phyloP scores from a whole-genome alignment of 2,113 vertebrate genomes.

The Marcusenius ussheri region DNA sequence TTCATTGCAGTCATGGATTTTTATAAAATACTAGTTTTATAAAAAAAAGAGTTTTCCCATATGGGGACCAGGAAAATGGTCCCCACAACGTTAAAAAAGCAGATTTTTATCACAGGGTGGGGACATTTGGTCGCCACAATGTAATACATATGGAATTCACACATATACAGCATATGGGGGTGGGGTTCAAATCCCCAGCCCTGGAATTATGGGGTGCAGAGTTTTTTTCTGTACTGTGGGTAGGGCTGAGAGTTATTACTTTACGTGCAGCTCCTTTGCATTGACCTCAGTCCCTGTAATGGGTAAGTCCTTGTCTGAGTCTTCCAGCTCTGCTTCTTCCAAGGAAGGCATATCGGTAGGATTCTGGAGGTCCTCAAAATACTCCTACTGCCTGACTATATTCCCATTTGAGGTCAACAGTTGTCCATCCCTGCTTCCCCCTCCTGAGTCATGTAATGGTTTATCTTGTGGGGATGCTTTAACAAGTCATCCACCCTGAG shows the following conservation, averaged over 20 bases:
- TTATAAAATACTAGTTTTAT: background rate
- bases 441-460: background rate
- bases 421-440: background rate
- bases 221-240: background rate
- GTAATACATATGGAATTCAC: background rate
- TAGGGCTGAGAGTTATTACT: background rate
- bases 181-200: background rate
- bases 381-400: background rate
- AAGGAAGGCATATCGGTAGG: background rate
- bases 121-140: background rate
- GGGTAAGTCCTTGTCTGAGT: background rate
- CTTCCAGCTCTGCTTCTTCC: background rate
- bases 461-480: background rate
- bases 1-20: background rate
- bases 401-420: background rate
- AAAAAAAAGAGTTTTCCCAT: no score
- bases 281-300: background rate
- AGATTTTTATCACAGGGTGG: background rate
- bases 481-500: background rate
- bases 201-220: background rate
- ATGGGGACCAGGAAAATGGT: no score
- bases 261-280: background rate
- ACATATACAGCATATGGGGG: background rate
- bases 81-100: no score
- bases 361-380: background rate